Conservation (phyloP, 1,140 invertebrate genomes). For the Ostrea denselamellosa region DNA sequence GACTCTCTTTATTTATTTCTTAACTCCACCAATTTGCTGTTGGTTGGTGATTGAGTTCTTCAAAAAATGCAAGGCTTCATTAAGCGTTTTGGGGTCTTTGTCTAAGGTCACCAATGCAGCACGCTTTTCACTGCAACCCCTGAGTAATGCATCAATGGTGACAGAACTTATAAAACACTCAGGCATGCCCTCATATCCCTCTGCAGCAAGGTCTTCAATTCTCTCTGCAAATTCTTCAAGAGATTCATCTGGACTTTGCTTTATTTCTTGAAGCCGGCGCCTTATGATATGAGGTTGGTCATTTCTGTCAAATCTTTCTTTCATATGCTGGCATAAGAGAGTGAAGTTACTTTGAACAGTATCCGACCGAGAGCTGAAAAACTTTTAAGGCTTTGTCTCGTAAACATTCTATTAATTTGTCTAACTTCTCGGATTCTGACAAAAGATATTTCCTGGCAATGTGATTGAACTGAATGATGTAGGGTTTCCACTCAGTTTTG, state of each 20-base stretch:
- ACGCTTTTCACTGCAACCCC: slow-evolving; percentile 31
- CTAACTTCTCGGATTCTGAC: background rate
- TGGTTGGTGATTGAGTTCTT: slow-evolving; percentile 30
- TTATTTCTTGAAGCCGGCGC: slow-evolving; percentile 35
- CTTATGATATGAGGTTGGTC: slow-evolving; percentile 40
- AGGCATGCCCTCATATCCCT: slow-evolving; percentile 36
- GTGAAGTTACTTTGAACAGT: background rate
- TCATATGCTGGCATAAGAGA: too few relatives aligned
- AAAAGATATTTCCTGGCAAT: slow-evolving; percentile 20
- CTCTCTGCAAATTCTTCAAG: slow-evolving; percentile 50
- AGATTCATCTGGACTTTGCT: slow-evolving; percentile 43
- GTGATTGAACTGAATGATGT: slow-evolving; percentile 11
- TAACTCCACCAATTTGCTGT: slow-evolving; percentile 29
- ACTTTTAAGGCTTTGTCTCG: slow-evolving; percentile 49
- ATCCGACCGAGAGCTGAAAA: background rate
- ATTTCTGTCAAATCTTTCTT: slow-evolving; percentile 47
- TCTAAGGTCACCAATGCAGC: slow-evolving; percentile 41
- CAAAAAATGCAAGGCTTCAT: background rate
- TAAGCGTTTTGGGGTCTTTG: slow-evolving; percentile 34
- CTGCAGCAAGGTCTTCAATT: slow-evolving; percentile 38
- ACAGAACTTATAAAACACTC: slow-evolving; percentile 39
- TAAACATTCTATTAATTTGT: slow-evolving; percentile 37
- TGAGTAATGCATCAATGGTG: slow-evolving; percentile 47
- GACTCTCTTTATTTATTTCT: too few relatives aligned
- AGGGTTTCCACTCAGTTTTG: slow-evolving; percentile 34